phyloP scores from a whole-genome alignment of 2,113 vertebrate genomes.

The Nymphicus hollandicus region DNA sequence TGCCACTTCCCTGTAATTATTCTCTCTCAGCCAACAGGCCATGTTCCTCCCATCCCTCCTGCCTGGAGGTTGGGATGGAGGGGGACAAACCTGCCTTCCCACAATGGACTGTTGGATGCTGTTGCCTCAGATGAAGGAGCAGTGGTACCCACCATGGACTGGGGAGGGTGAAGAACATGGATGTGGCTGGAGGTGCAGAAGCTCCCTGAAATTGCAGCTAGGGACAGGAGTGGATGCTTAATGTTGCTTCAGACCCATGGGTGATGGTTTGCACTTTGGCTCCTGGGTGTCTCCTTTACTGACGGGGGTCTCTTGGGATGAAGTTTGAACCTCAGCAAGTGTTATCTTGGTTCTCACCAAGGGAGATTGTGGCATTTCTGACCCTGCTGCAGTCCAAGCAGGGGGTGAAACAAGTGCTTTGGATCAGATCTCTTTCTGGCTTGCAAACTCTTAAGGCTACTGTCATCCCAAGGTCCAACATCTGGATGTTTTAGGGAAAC shows the following conservation, averaged over 20 bases:
- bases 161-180: not conserved
- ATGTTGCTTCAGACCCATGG: rapidly evolving
- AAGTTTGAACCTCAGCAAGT: not conserved
- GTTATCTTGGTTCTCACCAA: rapidly evolving
- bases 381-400: not conserved
- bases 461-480: not conserved
- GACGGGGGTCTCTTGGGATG: not conserved
- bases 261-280: not conserved
- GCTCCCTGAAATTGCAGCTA: rapidly evolving
- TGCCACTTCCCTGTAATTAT: slow-evolving; percentile 59
- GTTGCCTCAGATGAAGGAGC: not conserved
- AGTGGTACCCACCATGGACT: rapidly evolving
- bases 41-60: not conserved
- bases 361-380: rapidly evolving
- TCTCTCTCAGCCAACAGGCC: not conserved
- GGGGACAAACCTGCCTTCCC: not conserved
- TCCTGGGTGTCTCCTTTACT: not conserved
- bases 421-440: not conserved
- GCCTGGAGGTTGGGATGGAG: not conserved
- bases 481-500: not conserved
- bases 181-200: not conserved
- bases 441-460: not conserved
- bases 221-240: rapidly evolving
- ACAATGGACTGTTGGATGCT: rapidly evolving
- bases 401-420: not conserved